Conservation (phyloP, 2,888 invertebrate genomes). For the Ophioninae sp. region DNA sequence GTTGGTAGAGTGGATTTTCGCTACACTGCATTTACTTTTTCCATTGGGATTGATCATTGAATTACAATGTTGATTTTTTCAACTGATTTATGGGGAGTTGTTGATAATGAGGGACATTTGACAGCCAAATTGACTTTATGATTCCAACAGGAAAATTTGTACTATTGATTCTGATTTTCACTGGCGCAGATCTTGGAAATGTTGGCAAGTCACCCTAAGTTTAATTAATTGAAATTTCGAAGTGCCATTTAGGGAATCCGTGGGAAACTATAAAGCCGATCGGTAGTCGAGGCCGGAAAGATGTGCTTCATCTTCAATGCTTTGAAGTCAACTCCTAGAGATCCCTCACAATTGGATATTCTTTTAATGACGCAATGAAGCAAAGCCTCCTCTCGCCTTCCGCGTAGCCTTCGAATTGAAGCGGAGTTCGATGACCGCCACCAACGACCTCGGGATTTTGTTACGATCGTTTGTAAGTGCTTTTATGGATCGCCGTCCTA, state of each 20-base stretch:
- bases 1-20: too few relatives aligned
- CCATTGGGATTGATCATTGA: not conserved
- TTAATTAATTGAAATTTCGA: too few relatives aligned
- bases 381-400: conserved; percentile 9
- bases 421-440: conserved; percentile 50
- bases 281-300: too few relatives aligned
- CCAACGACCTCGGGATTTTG: conserved; percentile 40
- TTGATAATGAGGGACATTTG: not conserved
- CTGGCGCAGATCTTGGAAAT: too few relatives aligned
- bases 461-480: conserved; percentile 31
- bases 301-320: not conserved
- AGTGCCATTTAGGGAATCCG: too few relatives aligned
- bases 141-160: not conserved
- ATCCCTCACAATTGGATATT: not conserved
- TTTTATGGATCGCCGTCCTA: conserved; percentile 32
- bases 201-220: too few relatives aligned
- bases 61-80: not conserved
- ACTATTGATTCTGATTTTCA: too few relatives aligned
- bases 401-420: conserved; percentile 13
- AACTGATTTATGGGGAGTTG: not conserved
- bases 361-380: conserved; percentile 26
- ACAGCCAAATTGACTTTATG: not conserved
- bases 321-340: not conserved
- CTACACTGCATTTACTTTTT: not conserved
- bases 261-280: too few relatives aligned